A percentile compares a stretch with the other conserved stretches of the same genome.
Conservation (phyloP, 2,113 vertebrate species). For the Leptodactylus fuscus region DNA sequence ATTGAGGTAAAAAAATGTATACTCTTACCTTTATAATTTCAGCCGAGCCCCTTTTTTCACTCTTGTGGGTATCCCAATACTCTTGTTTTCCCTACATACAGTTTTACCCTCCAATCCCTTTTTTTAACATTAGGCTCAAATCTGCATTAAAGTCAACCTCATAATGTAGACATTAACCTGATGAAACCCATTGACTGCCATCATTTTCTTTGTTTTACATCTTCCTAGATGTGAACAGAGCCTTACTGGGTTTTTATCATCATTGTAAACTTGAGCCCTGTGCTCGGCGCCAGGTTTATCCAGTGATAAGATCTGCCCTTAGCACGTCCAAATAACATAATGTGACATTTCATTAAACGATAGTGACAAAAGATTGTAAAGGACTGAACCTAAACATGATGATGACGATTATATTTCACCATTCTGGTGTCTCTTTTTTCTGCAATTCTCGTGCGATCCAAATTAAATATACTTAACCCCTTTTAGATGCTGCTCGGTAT, state of each 20-base stretch:
- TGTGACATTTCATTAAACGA: background rate
- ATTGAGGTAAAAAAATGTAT: no score
- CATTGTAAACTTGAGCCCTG: background rate
- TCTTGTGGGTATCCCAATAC: no score
- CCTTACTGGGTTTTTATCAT: background rate
- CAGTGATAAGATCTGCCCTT: background rate
- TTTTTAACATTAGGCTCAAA: no score
- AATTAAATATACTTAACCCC: slow-evolving; percentile 34
- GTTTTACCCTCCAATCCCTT: no score
- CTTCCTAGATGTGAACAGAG: no score
- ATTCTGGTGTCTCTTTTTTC: background rate
- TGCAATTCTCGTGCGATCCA: background rate
- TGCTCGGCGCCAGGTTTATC: background rate
- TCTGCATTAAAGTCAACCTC: no score
- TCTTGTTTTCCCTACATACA: no score
- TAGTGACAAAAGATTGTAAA: background rate
- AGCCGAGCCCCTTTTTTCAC: no score
- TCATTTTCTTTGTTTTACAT: no score
- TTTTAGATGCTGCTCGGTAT: background rate
- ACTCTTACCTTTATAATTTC: no score
- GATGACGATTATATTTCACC: background rate
- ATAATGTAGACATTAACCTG: no score
- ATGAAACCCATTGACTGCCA: no score
- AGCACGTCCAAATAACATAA: background rate
- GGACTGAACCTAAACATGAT: background rate